Percentiles rank a stretch among this genome's conserved stretches.
These are phyloP conservation scores for Odocoileus virginianus DNA, from an alignment of 2,113 vertebrate species.

Conservation along the genomic window DNA sequence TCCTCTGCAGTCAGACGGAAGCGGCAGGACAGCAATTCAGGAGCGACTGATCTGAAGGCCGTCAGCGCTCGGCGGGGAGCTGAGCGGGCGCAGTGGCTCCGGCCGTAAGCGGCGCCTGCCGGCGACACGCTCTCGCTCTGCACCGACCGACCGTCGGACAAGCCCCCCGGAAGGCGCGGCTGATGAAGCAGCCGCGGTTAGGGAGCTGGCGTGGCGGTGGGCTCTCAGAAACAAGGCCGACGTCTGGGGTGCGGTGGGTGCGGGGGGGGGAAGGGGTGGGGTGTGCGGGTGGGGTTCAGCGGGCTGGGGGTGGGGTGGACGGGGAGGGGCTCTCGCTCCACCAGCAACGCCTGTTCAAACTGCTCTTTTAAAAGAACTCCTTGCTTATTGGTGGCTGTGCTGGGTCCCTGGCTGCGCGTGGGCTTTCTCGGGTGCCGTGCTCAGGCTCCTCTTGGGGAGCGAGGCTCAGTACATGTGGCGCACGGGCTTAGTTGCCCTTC, in stretches of 20 bases:
- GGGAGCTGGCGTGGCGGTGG: rapidly evolving
- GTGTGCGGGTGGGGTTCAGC: too few relatives aligned
- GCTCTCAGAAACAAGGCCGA: rapidly evolving
- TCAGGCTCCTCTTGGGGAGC: neutral
- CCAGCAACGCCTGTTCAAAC: neutral
- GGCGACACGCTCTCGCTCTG: neutral
- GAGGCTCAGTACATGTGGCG: rapidly evolving
- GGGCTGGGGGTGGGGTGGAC: neutral
- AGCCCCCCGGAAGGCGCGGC: neutral
- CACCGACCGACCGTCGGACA: neutral
- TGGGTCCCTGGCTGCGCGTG: neutral
- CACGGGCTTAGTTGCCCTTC: rapidly evolving
- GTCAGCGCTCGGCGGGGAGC: rapidly evolving
- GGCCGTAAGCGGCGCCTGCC: neutral
- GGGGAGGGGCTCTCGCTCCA: neutral
- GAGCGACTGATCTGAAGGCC: neutral
- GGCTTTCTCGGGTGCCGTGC: neutral
- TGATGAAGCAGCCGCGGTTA: too few relatives aligned
- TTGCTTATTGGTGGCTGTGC: rapidly evolving
- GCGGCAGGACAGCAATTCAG: neutral
- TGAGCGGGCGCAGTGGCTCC: rapidly evolving
- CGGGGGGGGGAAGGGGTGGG: too few relatives aligned
- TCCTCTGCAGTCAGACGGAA: neutral
- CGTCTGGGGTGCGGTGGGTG: neutral
- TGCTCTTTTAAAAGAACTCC: rapidly evolving